Evolutionary conservation across 1,140 invertebrate species (phyloP).

Genomic region (Rhynchophorus ferrugineus): DNA sequence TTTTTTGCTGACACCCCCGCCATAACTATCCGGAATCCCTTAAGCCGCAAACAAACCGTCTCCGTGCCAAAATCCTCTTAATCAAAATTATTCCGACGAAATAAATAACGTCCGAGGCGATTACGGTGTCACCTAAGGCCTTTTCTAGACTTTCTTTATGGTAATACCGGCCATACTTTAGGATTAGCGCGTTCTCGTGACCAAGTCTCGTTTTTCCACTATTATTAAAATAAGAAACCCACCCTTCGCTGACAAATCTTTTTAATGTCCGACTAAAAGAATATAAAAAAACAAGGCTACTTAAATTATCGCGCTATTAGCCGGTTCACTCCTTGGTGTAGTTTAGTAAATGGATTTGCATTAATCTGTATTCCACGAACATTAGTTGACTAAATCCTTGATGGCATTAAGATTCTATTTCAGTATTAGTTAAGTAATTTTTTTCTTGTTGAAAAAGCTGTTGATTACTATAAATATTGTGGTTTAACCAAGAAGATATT

Average conservation of each 20-base stretch:
- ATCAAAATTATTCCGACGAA: slow-evolving; percentile 20
- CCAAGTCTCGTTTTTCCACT: slow-evolving; percentile 10
- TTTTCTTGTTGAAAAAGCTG: too few species aligned
- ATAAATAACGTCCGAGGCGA: slow-evolving; percentile 19
- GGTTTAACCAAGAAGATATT: too few species aligned
- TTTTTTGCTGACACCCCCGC: slow-evolving; percentile 9
- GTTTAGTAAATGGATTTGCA: too few species aligned
- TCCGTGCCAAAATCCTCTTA: slow-evolving; percentile 18
- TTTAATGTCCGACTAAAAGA: slow-evolving; percentile 4
- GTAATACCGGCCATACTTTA: slow-evolving; percentile 16
- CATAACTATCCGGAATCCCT: background rate
- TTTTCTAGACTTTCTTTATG: slow-evolving; percentile 20
- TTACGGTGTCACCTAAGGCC: slow-evolving; percentile 17
- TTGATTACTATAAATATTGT: too few species aligned
- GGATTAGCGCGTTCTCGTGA: slow-evolving; percentile 17
- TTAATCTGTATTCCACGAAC: too few species aligned
- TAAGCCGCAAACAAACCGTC: slow-evolving; percentile 10
- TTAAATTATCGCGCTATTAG: too few species aligned
- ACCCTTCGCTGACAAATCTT: slow-evolving; percentile 3
- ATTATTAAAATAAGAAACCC: slow-evolving; percentile 15
- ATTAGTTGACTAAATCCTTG: too few species aligned
- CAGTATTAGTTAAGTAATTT: too few species aligned
- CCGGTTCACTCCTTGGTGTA: too few species aligned
- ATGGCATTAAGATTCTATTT: too few species aligned
- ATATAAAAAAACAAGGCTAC: too few species aligned